phyloP scores from a whole-genome alignment of 23 tunicate genomes.

The Ciona savignyi region DNA sequence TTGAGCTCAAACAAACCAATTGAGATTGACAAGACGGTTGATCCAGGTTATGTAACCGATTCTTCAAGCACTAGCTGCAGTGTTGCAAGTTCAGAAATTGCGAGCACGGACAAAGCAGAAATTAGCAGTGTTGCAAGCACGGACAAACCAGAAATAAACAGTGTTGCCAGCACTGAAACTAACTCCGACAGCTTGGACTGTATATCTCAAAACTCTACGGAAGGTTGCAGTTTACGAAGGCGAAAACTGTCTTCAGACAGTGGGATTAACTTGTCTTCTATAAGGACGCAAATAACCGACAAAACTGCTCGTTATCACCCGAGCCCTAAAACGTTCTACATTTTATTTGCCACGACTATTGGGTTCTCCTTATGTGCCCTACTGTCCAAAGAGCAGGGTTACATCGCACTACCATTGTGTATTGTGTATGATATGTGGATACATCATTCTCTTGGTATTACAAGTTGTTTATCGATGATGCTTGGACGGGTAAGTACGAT shows the following conservation, averaged over 20 bases:
- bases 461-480: neutral
- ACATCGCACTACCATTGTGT: slow-evolving; percentile 52
- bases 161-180: neutral
- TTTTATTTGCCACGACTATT: neutral
- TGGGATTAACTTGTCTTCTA: neutral
- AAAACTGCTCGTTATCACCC: neutral
- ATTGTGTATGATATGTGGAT: slow-evolving; percentile 40
- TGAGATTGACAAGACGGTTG: neutral
- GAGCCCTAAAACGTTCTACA: neutral
- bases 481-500: slow-evolving; percentile 1
- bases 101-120: neutral
- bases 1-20: neutral
- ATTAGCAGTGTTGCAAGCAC: neutral
- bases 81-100: neutral
- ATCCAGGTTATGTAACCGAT: neutral
- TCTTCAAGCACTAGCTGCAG: neutral
- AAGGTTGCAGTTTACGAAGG: neutral
- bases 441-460: slow-evolving; percentile 24
- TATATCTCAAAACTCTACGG: neutral
- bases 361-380: slow-evolving; percentile 22
- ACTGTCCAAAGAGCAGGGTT: slow-evolving; percentile 57
- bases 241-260: neutral
- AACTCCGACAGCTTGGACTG: neutral
- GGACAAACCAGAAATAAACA: neutral
- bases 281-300: neutral